A percentile compares a stretch with the other conserved stretches of the same genome.
These are phyloP conservation scores for Sebastes iracundus DNA, from an alignment of 2,797 vertebrate species.

Conservation along the genomic window DNA sequence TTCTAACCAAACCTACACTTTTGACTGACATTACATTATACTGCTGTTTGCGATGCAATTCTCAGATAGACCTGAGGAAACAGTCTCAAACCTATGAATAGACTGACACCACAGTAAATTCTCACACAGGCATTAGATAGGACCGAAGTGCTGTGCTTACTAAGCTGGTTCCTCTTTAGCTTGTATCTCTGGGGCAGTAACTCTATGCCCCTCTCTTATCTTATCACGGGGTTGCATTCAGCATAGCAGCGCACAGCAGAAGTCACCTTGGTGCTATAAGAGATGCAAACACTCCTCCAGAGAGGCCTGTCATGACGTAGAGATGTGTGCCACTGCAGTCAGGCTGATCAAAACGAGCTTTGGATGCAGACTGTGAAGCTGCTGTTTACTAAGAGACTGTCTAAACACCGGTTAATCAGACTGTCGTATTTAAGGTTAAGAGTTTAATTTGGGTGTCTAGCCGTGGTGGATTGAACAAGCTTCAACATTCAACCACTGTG, in stretches of 20 bases:
- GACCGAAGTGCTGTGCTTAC: slow-evolving; percentile 58
- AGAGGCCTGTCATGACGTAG: slow-evolving; percentile 36
- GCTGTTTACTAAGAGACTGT: background rate
- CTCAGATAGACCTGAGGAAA: slow-evolving; percentile 21
- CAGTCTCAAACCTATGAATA: slow-evolving; percentile 38
- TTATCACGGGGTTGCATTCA: slow-evolving; percentile 68
- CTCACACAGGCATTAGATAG: slow-evolving; percentile 37
- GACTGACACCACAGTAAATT: slow-evolving; percentile 35
- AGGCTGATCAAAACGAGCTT: slow-evolving; percentile 2
- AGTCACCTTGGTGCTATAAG: slow-evolving; percentile 71
- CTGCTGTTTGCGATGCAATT: slow-evolving; percentile 8
- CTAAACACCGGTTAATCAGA: background rate
- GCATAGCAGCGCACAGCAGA: slow-evolving; percentile 49
- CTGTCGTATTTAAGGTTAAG: background rate
- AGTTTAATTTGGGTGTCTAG: background rate
- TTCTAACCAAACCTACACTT: background rate
- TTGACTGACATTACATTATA: slow-evolving; percentile 18
- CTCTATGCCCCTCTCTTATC: slow-evolving; percentile 68
- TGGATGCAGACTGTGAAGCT: background rate
- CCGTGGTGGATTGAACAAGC: background rate
- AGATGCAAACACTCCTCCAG: slow-evolving; percentile 55
- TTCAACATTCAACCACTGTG: background rate
- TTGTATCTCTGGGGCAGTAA: slow-evolving; percentile 59
- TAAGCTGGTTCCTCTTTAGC: slow-evolving; percentile 67
- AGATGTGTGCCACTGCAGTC: slow-evolving; percentile 39